A percentile compares a stretch with the other conserved stretches of the same genome.
Conservation (phyloP, 2,797 vertebrate genomes). For the Amniataba percoides region DNA sequence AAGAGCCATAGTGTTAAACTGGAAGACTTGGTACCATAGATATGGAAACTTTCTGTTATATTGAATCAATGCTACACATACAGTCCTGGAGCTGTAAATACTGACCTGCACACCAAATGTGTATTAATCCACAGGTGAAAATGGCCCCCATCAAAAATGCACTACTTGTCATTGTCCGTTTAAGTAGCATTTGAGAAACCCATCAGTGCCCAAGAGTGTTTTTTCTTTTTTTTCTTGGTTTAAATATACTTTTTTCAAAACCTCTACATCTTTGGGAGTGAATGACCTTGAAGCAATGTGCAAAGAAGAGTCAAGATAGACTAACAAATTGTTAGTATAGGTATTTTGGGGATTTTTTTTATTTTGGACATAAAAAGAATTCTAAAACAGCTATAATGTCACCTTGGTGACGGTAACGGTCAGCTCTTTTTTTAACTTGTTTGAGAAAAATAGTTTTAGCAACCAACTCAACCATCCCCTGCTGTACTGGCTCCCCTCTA, state of each 20-base stretch:
- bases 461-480: too few species aligned
- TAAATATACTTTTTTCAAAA: slow-evolving; percentile 13
- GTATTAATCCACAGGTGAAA: background rate
- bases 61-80: background rate
- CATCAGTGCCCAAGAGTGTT: too few species aligned
- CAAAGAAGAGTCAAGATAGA: background rate
- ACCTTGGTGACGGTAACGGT: background rate
- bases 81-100: background rate
- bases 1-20: background rate
- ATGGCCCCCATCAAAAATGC: background rate
- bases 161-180: background rate
- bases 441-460: background rate
- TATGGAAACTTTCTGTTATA: background rate
- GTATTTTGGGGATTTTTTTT: background rate
- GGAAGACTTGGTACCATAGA: background rate
- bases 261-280: background rate
- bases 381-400: background rate
- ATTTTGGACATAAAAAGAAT: too few species aligned
- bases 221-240: background rate
- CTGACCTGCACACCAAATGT: background rate
- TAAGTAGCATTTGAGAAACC: background rate
- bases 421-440: background rate
- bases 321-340: background rate
- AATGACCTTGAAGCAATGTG: background rate
- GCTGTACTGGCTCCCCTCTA: too few species aligned